Base-by-base conservation (phyloP, 1,140 invertebrate species). In the Tenebrio molitor region DNA sequence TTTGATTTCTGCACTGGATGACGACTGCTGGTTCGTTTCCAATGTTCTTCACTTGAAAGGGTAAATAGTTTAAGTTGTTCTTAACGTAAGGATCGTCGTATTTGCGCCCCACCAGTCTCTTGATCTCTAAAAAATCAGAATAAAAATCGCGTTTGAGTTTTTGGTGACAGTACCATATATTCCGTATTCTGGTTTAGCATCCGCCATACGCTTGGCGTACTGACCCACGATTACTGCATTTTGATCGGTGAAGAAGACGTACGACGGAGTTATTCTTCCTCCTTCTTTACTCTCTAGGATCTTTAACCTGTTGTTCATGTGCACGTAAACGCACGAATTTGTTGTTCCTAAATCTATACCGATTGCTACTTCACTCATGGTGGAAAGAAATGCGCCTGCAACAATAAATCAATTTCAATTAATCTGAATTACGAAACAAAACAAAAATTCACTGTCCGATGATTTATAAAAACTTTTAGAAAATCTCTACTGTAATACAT, bases 221-320 rank as follows among this genome's bases (percentile, higher is more conserved):
- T 34, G 12, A 2, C 71, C 71, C 15, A 73, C 89, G 64, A 90
- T 91, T n/a, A 88, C 83, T 1, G 91, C 84, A 10, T 90, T 90
- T 62, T 90, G 90, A 1, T 84, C 69, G 16, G 88, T 85, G 74
- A 87, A 87, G 0, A 85, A 84, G 14, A 86, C 78, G 85, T 83
- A 82, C 41, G 90, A 88, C 0, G 91, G 92, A 21, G 92, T 94
- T 19, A 91, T 93, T 70, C 91, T 81, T 81, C 93, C 93, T 2
- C 93, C 93, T 82, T 93, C 90, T 76, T 93, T 92, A 78, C 95
- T 95, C 76, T 91, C 91, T 76, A 95, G 93, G 77, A 95, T 93
- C 83, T 95, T 92, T 1, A 93, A n/a, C 21, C 33, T 46, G 17
- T 50, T 36, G 29, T 46, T 46, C 5, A 34, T 12, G 16, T 41